These are phyloP conservation scores for Suncus etruscus DNA, from an alignment of 2,113 vertebrate species.

Conservation along the genomic window DNA sequence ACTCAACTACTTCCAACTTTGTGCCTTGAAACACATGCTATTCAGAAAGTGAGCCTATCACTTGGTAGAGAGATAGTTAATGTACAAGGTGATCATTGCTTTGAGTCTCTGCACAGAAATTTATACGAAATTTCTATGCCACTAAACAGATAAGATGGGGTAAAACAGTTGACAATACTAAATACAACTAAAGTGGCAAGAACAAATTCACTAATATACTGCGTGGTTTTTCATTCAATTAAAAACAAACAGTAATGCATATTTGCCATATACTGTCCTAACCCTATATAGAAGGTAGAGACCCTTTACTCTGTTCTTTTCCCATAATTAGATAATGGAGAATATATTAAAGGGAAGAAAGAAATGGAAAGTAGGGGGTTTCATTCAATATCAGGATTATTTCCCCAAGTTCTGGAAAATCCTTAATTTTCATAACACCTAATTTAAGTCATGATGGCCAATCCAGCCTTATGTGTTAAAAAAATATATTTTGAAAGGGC, in stretches of 20 bases:
- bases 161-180: background rate
- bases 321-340: background rate
- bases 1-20: background rate
- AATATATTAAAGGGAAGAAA: background rate
- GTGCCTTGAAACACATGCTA: background rate
- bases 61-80: background rate
- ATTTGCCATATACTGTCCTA: too few species aligned
- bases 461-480: background rate
- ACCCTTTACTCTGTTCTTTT: too few species aligned
- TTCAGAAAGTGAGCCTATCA: background rate
- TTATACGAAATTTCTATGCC: background rate
- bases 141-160: background rate
- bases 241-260: too few species aligned
- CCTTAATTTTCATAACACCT: conserved; percentile 32
- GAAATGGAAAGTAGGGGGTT: background rate
- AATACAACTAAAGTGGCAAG: background rate
- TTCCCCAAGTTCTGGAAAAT: background rate
- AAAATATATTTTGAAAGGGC: too few species aligned
- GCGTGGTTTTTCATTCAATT: too few species aligned
- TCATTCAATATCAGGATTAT: background rate
- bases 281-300: too few species aligned
- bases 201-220: too few species aligned
- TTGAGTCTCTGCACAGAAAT: background rate
- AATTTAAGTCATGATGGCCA: background rate
- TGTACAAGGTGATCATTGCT: background rate